A percentile compares a stretch with the other conserved stretches of the same genome.
These are phyloP conservation scores for Cloeon dipterum DNA, from an alignment of 2,888 invertebrate species.

Conservation along the genomic window DNA sequence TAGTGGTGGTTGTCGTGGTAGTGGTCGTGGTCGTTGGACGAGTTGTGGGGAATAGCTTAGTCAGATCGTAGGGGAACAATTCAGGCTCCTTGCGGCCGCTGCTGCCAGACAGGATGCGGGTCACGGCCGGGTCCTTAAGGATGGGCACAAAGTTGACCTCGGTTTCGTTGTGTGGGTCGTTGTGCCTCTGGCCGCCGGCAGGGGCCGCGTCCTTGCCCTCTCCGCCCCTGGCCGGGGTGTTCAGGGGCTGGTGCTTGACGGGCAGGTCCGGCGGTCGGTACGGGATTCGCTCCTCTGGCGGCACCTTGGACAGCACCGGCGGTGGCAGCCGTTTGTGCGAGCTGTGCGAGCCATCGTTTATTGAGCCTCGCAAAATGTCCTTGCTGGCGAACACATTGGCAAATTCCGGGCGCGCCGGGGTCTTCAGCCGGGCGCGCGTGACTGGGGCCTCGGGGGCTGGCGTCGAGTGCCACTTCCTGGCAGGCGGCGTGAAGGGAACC, in stretches of 20 bases:
- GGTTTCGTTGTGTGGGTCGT: conserved; percentile 12
- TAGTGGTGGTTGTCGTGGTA: conserved; percentile 2
- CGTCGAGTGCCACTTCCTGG: too few species aligned
- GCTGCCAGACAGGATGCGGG: conserved; percentile 63
- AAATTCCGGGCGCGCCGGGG: conserved; percentile 62
- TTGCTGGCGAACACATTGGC: conserved; percentile 74
- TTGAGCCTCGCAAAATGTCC: conserved; percentile 57
- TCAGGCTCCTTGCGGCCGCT: conserved; percentile 28
- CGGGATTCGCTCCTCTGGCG: conserved; percentile 63
- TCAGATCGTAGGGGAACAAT: conserved; percentile 34
- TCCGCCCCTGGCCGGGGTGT: conserved; percentile 9
- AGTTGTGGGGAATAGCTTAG: conserved; percentile 61
- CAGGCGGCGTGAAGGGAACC: conserved; percentile 5
- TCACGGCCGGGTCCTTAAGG: conserved; percentile 59
- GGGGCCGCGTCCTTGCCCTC: conserved; percentile 7
- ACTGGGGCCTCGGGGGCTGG: conserved; percentile 7
- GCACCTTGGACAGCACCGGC: conserved; percentile 38
- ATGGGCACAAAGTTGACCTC: conserved; percentile 37
- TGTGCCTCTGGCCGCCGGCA: conserved; percentile 6
- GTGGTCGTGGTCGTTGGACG: conserved; percentile 59
- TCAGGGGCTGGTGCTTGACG: conserved; percentile 8
- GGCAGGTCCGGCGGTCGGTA: conserved; percentile 40
- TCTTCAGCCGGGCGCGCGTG: conserved; percentile 39
- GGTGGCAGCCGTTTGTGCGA: conserved; percentile 29
- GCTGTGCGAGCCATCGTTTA: conserved; percentile 21